Percentiles rank a stretch among this genome's conserved stretches.
These are phyloP conservation scores for Phalloptychus januarius DNA, from an alignment of 2,797 vertebrate genomes.

Conservation along the genomic window DNA sequence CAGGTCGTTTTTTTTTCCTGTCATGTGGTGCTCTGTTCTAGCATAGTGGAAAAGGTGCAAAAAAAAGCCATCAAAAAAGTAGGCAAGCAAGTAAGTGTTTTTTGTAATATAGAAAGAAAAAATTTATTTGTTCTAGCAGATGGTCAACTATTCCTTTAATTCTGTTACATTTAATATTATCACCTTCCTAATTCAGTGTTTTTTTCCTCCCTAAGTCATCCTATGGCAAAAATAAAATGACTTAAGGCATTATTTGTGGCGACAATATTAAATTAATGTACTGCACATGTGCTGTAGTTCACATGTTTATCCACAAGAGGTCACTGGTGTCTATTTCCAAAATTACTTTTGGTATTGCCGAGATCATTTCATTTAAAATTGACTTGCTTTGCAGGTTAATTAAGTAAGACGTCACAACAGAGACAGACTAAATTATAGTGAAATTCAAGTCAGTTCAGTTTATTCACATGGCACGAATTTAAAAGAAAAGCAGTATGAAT, in stretches of 20 bases:
- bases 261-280: too few species aligned
- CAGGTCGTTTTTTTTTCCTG: background rate
- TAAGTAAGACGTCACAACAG: background rate
- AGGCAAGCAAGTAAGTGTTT: background rate
- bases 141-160: background rate
- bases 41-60: background rate
- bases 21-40: background rate
- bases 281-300: constrained; percentile 19
- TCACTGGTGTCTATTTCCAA: constrained; percentile 15
- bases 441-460: background rate
- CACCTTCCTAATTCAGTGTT: too few species aligned
- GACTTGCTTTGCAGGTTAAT: background rate
- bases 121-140: background rate
- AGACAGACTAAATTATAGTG: too few species aligned
- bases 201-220: background rate
- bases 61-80: background rate
- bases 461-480: background rate
- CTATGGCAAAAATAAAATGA: too few species aligned
- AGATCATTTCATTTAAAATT: background rate
- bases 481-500: background rate
- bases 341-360: background rate
- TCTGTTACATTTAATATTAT: background rate
- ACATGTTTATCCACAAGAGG: constrained; percentile 15
- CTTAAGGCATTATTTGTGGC: too few species aligned
- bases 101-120: background rate